phyloP scores from a whole-genome alignment of 2,797 vertebrate species.

The Lepus oiostolus region DNA sequence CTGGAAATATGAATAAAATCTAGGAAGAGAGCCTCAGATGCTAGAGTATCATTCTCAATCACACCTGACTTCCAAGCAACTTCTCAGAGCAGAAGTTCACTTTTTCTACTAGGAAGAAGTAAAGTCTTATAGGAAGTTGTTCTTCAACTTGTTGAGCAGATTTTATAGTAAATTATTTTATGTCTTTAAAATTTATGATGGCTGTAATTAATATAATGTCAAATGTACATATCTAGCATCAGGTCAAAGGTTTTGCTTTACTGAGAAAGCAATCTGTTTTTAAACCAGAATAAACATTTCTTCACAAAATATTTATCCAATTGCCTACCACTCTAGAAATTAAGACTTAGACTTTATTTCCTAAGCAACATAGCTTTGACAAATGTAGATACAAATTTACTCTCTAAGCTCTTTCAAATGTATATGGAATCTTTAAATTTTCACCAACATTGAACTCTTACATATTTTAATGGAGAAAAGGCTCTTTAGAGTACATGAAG shows the following conservation, averaged over 20 bases:
- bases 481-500: constrained; percentile 24
- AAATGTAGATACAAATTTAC: constrained; percentile 36
- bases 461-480: constrained; percentile 49
- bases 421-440: constrained; percentile 20
- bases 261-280: background rate
- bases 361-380: background rate
- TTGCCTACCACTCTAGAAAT: constrained; percentile 32
- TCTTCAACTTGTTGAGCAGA: background rate
- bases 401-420: background rate
- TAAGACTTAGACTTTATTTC: background rate
- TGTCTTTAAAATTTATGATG: constrained; percentile 28
- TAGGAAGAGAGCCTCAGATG: background rate
- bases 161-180: constrained; percentile 31
- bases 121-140: background rate
- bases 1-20: background rate
- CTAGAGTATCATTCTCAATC: background rate
- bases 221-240: background rate
- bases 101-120: background rate
- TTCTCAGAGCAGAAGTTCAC: background rate
- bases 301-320: background rate
- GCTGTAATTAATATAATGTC: background rate
- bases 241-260: constrained; percentile 8
- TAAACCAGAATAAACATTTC: background rate
- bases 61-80: background rate
- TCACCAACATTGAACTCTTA: background rate